These are phyloP conservation scores for Trilocha varians DNA, from an alignment of 2,888 invertebrate genomes.

Conservation along the genomic window DNA sequence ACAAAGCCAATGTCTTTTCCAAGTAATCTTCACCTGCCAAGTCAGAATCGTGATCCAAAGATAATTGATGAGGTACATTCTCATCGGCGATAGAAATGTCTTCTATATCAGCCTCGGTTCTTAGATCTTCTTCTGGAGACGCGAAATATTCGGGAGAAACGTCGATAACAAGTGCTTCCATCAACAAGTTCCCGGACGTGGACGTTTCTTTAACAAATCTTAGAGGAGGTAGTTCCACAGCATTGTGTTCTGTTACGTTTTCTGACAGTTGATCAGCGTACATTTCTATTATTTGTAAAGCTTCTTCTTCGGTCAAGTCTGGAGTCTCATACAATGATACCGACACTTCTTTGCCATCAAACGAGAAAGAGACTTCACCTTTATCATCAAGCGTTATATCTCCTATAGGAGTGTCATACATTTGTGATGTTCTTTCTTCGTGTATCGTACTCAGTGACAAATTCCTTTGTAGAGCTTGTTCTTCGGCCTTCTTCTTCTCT, in stretches of 20 bases:
- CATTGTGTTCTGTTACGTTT: slow-evolving; percentile 87
- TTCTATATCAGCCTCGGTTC: slow-evolving; percentile 90
- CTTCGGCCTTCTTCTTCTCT: slow-evolving; percentile 67
- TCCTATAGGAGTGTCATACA: slow-evolving; percentile 87
- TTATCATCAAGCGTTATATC: slow-evolving; percentile 85
- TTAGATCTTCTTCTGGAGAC: slow-evolving; percentile 83
- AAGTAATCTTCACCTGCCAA: slow-evolving; percentile 70
- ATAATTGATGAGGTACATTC: slow-evolving; percentile 55
- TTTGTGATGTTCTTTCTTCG: slow-evolving; percentile 90
- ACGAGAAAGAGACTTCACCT: slow-evolving; percentile 91
- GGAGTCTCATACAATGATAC: slow-evolving; percentile 94
- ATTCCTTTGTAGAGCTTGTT: slow-evolving; percentile 77
- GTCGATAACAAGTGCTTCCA: slow-evolving; percentile 94
- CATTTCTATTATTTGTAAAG: slow-evolving; percentile 93
- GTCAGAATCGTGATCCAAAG: slow-evolving; percentile 70
- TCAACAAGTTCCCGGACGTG: slow-evolving; percentile 87
- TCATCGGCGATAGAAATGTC: slow-evolving; percentile 89
- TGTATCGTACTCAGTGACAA: slow-evolving; percentile 92
- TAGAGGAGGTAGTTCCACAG: slow-evolving; percentile 89
- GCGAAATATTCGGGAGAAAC: slow-evolving; percentile 89
- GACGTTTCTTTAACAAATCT: slow-evolving; percentile 92
- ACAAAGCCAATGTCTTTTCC: slow-evolving; percentile 57
- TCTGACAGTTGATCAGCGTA: slow-evolving; percentile 94
- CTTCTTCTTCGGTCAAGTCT: slow-evolving; percentile 93
- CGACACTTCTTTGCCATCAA: slow-evolving; percentile 93